Evolutionary conservation across 2,797 vertebrate species (phyloP), one percentile per base, ranked within the genome.

Genomic region (Pteronotus mesoamericanus): DNA sequence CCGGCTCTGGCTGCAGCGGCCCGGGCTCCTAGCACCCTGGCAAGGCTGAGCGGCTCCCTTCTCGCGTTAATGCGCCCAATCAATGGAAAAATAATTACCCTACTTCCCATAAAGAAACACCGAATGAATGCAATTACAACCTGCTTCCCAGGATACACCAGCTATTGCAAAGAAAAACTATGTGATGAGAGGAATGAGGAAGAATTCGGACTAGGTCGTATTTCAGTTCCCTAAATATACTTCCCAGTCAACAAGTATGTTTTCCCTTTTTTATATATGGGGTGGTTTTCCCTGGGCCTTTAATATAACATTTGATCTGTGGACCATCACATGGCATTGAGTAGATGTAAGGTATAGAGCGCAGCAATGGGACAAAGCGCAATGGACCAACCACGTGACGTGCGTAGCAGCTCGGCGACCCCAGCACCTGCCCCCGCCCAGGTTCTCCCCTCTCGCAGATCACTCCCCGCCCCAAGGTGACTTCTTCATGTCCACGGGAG

Each of bases 91-190:
- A 94, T 69, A 85, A 88, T 83, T 87, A 91, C 86, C 42, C 89
- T 51, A 75, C 72, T 93, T 79, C 85, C 92, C 77, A 82, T 82
- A 82, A 97, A 95, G 51, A 95, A 94, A 68, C 68, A 95, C 92
- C 87, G 89, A 78, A 92, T 85, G 88, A 97, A 94, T 59, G 68
- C 21, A 77, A 94, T 87, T 69, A 90, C 21, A 75, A 77, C 84
- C 69, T 85, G 75, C n/a, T 68, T 90, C 89, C 24, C 7, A 88
- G 86, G 86, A 85, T 1, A 92, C 53, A 74, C 21, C 29, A 69
- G 74, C 21, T 44, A 80, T 6, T 64, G 75, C 77, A 72, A 77
- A 51, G 66, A 87, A 77, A 72, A 86, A 42, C 55, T 32, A 57
- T 5, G n/a, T 29, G 72, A 46, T 53, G 71, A 80, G 10, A 57